These are phyloP conservation scores for Grallaria varia DNA, from an alignment of 2,113 vertebrate species.

Conservation along the genomic window DNA sequence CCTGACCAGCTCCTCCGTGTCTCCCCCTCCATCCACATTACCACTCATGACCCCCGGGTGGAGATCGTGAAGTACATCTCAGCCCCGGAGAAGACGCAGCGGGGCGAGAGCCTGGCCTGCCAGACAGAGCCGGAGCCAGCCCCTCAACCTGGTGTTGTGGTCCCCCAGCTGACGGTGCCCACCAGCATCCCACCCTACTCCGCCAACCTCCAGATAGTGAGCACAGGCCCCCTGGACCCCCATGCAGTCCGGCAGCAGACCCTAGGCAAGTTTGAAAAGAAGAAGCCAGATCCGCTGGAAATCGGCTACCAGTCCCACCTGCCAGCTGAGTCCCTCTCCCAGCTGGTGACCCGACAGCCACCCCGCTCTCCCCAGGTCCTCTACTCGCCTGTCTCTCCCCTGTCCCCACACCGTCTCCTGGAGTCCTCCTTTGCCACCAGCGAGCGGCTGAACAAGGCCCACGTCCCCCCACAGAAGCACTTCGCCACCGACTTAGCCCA, in stretches of 20 bases:
- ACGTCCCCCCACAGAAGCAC: constrained; percentile 96
- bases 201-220: constrained; percentile 89
- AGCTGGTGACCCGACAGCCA: constrained; percentile 87
- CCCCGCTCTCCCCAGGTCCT: constrained; percentile 97
- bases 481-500: constrained; percentile 86
- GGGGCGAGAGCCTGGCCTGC: constrained; percentile 94
- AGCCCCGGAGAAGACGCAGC: constrained; percentile 91
- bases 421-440: constrained; percentile 92
- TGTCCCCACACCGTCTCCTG: constrained; percentile 94
- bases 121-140: constrained; percentile 92
- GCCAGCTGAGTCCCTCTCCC: constrained; percentile 85
- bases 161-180: constrained; percentile 87
- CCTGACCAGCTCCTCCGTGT: constrained; percentile 86
- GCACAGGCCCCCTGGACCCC: constrained; percentile 80
- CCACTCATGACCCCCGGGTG: constrained; percentile 90
- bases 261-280: constrained; percentile 88
- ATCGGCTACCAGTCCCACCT: constrained; percentile 93
- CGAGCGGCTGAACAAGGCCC: constrained; percentile 95
- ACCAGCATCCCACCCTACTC: constrained; percentile 92
- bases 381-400: constrained; percentile 94
- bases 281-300: constrained; percentile 94
- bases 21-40: constrained; percentile 96
- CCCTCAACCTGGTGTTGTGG: constrained; percentile 81
- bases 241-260: constrained; percentile 78
- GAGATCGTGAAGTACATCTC: constrained; percentile 95